Evolutionary conservation across 2,888 invertebrate species (phyloP), one percentile per base, ranked within the genome.

Genomic region (Caenorhabditis virilis): DNA sequence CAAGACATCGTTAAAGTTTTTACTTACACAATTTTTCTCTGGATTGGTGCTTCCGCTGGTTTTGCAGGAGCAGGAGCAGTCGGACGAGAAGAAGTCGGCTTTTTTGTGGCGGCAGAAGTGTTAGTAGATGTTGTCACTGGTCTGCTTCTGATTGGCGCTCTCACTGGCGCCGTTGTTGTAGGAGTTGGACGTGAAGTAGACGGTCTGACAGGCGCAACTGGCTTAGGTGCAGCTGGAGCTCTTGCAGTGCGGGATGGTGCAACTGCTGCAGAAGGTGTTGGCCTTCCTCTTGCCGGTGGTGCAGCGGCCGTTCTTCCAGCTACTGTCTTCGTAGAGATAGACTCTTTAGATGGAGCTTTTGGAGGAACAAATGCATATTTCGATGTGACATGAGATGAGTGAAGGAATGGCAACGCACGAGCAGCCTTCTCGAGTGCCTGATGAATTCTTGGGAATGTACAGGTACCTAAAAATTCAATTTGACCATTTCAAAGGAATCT

Each of bases 351-450:
- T 11, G 45, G 15, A n/a, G 9, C 13, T 27, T 27, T 30, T 9
- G 27, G 56, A 20, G 58, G 39, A 23, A 57, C 46, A 22, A 64
- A 33, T 0, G 58, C 64, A n/a, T 58, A 56, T 16, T 49, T 53
- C 1, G 62, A 52, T 13, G 36, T 64, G 9, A 64, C 63, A 20
- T 20, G 22, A n/a, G 61, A 20, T 0, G 48, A 41, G 20, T 66
- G 61, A 43, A 69, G 41, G 52, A 69, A 66, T 35, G 69, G 69
- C 20, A 69, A 59, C 15, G 53, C 13, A 15, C 53, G 51, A 11
- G 62, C 48, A 1, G 59, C 66, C 11, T 51, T 58, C 4, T 66
- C 66, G n/a, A 69, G 48, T 0, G 69, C 47, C 20, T 66, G 62
- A 35, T 66, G 66, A 15, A 69, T 63, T 0, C 69, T 49, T 9